Evolutionary conservation across 2,888 invertebrate genomes (phyloP).

Genomic region (Syrista parreyssii): DNA sequence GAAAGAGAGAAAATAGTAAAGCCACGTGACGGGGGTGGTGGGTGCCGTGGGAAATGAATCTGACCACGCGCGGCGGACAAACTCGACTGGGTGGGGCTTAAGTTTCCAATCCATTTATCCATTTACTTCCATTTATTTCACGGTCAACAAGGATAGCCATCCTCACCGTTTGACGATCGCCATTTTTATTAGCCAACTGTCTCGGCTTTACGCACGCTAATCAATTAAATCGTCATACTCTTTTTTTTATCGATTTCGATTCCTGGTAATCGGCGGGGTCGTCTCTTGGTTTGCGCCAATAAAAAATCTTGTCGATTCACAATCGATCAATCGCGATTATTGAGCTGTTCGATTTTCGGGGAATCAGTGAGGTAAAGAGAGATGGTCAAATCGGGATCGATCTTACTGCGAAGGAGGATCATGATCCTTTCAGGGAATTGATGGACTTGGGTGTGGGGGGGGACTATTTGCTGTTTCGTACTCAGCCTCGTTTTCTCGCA

Average conservation of each 20-base stretch:
- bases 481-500: not conserved
- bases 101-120: slow-evolving; percentile 6
- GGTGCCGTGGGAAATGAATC: slow-evolving; percentile 14
- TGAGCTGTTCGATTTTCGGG: not conserved
- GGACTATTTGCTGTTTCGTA: not conserved
- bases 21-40: slow-evolving; percentile 4
- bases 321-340: not conserved
- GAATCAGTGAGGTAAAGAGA: not conserved
- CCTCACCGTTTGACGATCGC: slow-evolving; percentile 21
- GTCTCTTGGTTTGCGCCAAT: not conserved
- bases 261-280: not conserved
- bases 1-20: not conserved
- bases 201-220: slow-evolving; percentile 9
- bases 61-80: slow-evolving; percentile 25
- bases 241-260: not conserved
- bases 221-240: slow-evolving; percentile 14
- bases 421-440: not conserved
- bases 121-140: not conserved
- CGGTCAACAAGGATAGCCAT: not conserved
- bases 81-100: slow-evolving; percentile 14
- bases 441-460: not conserved
- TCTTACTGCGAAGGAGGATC: not conserved
- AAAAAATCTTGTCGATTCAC: not conserved
- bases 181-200: slow-evolving; percentile 36
- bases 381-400: not conserved